These are phyloP conservation scores for Caranx ignobilis DNA, from an alignment of 2,113 vertebrate genomes.

Conservation along the genomic window DNA sequence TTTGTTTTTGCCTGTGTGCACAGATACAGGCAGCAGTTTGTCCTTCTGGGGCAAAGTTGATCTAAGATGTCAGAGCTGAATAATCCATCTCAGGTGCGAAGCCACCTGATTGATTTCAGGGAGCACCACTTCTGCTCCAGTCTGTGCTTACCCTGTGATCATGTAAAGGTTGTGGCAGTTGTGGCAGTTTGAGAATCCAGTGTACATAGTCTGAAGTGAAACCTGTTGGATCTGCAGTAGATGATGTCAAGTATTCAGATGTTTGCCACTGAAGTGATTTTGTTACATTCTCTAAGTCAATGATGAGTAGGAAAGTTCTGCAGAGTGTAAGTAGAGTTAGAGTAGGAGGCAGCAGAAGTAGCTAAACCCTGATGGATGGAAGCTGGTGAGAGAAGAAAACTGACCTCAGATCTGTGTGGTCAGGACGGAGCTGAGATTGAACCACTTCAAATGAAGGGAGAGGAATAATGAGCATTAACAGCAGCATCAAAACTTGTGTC, in stretches of 20 bases:
- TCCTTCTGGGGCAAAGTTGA: conserved; percentile 11
- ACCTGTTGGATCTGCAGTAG: conserved; percentile 47
- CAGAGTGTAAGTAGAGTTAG: conserved; percentile 22
- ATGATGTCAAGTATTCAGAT: conserved; percentile 65
- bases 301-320: conserved; percentile 38
- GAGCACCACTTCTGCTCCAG: not conserved
- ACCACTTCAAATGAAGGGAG: not conserved
- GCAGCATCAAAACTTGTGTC: conserved; percentile 59
- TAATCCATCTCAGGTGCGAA: not conserved
- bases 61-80: conserved; percentile 31
- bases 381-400: not conserved
- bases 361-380: conserved; percentile 8
- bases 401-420: conserved; percentile 10
- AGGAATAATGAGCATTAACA: conserved; percentile 48
- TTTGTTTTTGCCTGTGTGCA: conserved; percentile 44
- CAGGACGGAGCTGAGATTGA: conserved; percentile 2
- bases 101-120: conserved; percentile 19
- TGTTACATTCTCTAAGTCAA: conserved; percentile 36
- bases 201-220: conserved; percentile 68
- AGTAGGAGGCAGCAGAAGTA: conserved; percentile 31
- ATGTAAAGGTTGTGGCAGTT: conserved; percentile 45
- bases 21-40: conserved; percentile 16
- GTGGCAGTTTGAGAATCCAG: conserved; percentile 42
- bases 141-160: conserved; percentile 33
- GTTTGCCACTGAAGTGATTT: conserved; percentile 44